Evolutionary conservation across 2,888 invertebrate genomes (phyloP).

Genomic region (Zygogramma bicolorata): DNA sequence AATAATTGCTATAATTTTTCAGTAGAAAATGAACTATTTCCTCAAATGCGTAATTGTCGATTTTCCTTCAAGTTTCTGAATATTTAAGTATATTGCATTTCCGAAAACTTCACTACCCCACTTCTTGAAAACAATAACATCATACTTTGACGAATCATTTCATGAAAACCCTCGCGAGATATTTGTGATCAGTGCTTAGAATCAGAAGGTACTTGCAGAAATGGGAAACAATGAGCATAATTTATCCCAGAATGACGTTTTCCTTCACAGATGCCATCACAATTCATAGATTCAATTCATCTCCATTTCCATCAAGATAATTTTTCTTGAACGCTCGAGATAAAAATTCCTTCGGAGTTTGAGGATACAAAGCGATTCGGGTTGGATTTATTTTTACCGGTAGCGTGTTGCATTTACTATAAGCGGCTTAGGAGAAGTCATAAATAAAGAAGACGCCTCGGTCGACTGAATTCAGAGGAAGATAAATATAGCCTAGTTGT

Average conservation of each 20-base stretch:
- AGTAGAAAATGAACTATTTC: no score
- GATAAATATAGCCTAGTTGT: not conserved
- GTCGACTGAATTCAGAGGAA: not conserved
- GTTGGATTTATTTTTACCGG: constrained; percentile 37
- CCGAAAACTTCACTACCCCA: no score
- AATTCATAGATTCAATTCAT: constrained; percentile 12
- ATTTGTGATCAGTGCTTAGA: no score
- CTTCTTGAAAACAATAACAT: no score
- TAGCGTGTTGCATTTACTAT: constrained; percentile 40
- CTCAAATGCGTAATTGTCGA: no score
- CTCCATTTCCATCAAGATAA: constrained; percentile 9
- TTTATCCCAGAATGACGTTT: not conserved
- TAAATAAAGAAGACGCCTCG: constrained; percentile 37
- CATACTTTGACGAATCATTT: not conserved
- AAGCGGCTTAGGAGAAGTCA: constrained; percentile 30
- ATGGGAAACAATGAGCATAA: not conserved
- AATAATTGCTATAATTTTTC: no score
- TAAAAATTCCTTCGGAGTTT: constrained; percentile 29
- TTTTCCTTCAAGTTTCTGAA: no score
- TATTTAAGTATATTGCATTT: no score
- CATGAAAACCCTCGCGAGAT: not conserved
- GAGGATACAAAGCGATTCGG: constrained; percentile 28
- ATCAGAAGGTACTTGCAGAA: not conserved
- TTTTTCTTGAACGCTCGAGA: constrained; percentile 3
- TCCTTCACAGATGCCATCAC: not conserved